Evolutionary conservation across 2,113 vertebrate species (phyloP), one percentile per base, ranked within the genome.

Genomic region (Nycticebus coucang): DNA sequence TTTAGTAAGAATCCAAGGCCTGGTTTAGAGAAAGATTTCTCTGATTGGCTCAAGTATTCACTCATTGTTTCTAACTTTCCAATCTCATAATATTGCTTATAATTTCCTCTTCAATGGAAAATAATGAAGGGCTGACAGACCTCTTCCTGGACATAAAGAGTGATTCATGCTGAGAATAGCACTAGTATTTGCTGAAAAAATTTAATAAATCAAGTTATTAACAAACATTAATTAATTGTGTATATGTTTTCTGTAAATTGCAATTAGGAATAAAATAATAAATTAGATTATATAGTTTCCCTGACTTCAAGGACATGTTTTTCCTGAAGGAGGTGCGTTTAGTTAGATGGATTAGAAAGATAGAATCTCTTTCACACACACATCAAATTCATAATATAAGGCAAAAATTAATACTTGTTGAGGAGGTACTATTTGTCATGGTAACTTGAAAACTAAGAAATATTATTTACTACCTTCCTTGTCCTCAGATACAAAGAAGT

Each of bases 181-280:
- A 78, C 7, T 68, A 55, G n/a, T 62, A 81, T 69, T 93, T 94
- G 15, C 24, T 82, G 18, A 72, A 4, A 4, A 66, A 64, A 37
- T 21, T 41, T 55, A 85, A 89, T 6, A 86, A 82, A 90, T 37
- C 6, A 83, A 50, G 35, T 77, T 87, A 57, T n/a, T 83, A 90
- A 90, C 33, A 90, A 89, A 92, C 89, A 74, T 77, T 81, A 28
- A 24, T 41, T 93, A 87, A 55, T 92, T 89, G 77, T 74, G 24
- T 28, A 37, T 14, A 75, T 83, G 57, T 59, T 68, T 64, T 91
- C 30, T 50, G 35, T 93, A 80, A 80, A 33, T 30, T 93, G 15
- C 7, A 83, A 7, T 69, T 1, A 35, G 21, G 26, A 2, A 55
- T 22, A 83, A 35, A 71, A 72, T 71, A 33, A 75, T 93, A 69